Percentiles rank a stretch among this genome's conserved stretches.
Evolutionary conservation across 2,797 vertebrate species (phyloP).

Genomic region (Lepus townsendii): DNA sequence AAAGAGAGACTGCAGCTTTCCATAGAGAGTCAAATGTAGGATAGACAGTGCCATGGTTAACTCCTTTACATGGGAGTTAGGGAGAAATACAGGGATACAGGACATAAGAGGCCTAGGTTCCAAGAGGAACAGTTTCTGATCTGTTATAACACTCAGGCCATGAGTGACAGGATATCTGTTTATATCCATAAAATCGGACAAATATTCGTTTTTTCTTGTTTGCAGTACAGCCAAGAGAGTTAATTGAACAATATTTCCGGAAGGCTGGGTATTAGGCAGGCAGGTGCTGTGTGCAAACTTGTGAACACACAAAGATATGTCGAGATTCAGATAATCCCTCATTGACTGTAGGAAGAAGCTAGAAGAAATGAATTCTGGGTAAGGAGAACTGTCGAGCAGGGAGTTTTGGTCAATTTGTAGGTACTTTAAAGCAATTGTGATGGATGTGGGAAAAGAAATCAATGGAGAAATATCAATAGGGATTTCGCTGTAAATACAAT

Average conservation of each 20-base stretch:
- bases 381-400: conserved; percentile 59
- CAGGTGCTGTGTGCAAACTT: neutral
- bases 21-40: neutral
- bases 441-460: conserved; percentile 75
- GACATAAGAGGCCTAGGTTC: neutral
- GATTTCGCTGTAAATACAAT: conserved; percentile 68
- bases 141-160: neutral
- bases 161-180: neutral
- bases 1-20: neutral
- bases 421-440: conserved; percentile 70
- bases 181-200: conserved; percentile 17
- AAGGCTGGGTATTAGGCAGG: conserved; percentile 18
- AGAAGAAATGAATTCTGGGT: conserved; percentile 70
- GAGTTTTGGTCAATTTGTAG: conserved; percentile 75
- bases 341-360: conserved; percentile 26
- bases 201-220: conserved; percentile 38
- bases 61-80: neutral
- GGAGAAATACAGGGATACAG: neutral
- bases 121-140: neutral
- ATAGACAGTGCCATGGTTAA: neutral
- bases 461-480: conserved; percentile 76
- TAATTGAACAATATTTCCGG: neutral
- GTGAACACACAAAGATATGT: neutral
- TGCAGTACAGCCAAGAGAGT: conserved; percentile 44
- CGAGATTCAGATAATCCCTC: conserved; percentile 47